Base-by-base conservation (phyloP, 30 jellyfish, hydroid and myxozoan species). In the Pelagia noctiluca region DNA sequence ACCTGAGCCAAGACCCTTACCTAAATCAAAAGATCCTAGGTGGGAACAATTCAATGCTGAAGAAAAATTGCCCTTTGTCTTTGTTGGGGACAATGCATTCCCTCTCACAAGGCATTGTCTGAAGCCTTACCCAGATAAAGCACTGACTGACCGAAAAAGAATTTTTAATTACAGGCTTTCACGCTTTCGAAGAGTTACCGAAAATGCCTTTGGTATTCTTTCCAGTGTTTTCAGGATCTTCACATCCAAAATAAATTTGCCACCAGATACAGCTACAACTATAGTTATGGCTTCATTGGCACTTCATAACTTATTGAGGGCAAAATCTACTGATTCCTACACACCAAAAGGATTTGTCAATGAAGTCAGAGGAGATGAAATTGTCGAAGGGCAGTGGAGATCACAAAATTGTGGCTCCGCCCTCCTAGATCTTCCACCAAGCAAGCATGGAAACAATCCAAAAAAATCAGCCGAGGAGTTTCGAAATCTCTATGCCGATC, bases 81-180 rank as follows among this genome's bases (percentile, higher is more conserved):
- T 52, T 2, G 12, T 76, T 0, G 88, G 88, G 2, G 88, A 76
- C 31, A 52, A 76, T 26, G 88, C 88, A 31, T 76, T 36, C 50
- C 76, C 65, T 11, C 77, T 76, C 10, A 28, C 76, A 8, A 1
- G 75, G 16, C 52, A 47, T 50, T 24, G 49, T 3, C 22, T 75
- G 86, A 35, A 75, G 12, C 86, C 86, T 19, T 76, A 50, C 25
- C 78, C 78, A 23, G 25, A 26, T 5, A 66, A 54, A 25, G 77
- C 29, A 50, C 24, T 76, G 3, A 76, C 12, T 5, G 24, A 23
- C 22, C 36, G 23, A 30, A 76, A 50, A 32, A 76, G 23, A 33
- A 32, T 50, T 24, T 76, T 76, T 24, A 54, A 76, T 53, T 76
- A 76, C 24, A 76, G 88, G 64, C 47, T 76, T 16, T 76, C 88